A percentile compares a stretch with the other conserved stretches of the same genome.
phyloP scores from a whole-genome alignment of 1,140 invertebrate genomes.

The Drosophila pruinosa region DNA sequence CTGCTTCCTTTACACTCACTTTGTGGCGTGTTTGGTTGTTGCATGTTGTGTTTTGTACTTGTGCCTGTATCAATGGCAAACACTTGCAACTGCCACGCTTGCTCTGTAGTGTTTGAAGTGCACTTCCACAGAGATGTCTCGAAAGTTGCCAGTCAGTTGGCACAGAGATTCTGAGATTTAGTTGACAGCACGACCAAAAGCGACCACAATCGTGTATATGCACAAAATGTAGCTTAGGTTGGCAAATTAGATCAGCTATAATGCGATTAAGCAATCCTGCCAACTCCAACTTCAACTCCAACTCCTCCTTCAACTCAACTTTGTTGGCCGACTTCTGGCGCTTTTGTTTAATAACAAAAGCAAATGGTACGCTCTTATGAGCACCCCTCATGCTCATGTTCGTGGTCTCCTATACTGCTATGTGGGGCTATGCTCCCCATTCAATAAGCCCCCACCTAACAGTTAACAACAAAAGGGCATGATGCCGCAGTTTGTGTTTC shows the following conservation, averaged over 20 bases:
- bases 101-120: conserved; percentile 61
- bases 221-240: background rate
- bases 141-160: conserved; percentile 33
- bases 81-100: conserved; percentile 56
- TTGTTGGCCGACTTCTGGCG: conserved; percentile 62
- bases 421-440: conserved; percentile 20
- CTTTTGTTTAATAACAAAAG: conserved; percentile 51
- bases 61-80: conserved; percentile 60
- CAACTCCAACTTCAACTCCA: background rate
- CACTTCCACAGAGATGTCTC: conserved; percentile 36
- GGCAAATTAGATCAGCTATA: conserved; percentile 48
- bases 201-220: conserved; percentile 19
- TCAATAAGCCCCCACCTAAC: conserved; percentile 49
- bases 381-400: conserved; percentile 16
- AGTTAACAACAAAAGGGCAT: conserved; percentile 72
- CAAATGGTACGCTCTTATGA: conserved; percentile 42
- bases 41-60: background rate
- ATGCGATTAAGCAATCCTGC: conserved; percentile 48
- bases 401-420: conserved; percentile 3
- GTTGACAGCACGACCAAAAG: conserved; percentile 44
- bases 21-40: background rate
- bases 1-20: conserved; percentile 17
- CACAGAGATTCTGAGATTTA: conserved; percentile 31
- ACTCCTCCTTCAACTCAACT: conserved; percentile 2
- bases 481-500: conserved; percentile 64